Conservation (phyloP, 1,140 invertebrate species). For the Thrips palmi region DNA sequence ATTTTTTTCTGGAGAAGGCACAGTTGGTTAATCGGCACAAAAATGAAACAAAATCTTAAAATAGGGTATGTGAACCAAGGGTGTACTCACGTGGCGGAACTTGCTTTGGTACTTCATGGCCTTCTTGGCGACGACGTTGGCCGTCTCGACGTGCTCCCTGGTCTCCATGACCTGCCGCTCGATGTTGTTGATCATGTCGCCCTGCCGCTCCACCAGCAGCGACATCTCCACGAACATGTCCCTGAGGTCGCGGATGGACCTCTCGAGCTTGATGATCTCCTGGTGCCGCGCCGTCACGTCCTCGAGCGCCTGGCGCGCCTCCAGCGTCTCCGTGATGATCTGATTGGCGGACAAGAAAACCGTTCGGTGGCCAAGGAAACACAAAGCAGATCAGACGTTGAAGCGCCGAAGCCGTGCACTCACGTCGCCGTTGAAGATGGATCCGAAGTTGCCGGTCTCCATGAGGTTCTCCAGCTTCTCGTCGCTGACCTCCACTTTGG, state of each 20-base stretch:
- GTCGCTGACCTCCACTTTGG: constrained; percentile 18
- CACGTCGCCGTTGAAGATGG: constrained; percentile 20
- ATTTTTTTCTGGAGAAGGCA: constrained; percentile 7
- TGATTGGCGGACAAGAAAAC: constrained; percentile 8
- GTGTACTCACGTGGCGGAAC: constrained; percentile 15
- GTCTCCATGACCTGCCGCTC: constrained; percentile 17
- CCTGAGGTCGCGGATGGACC: constrained; percentile 63
- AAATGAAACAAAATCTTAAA: neutral
- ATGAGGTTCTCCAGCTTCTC: constrained; percentile 18
- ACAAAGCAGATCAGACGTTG: neutral
- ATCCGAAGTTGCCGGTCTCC: constrained; percentile 18
- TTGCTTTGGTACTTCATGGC: constrained; percentile 17
- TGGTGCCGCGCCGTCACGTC: constrained; percentile 17
- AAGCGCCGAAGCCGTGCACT: constrained; percentile 9
- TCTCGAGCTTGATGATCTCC: constrained; percentile 18
- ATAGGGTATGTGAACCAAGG: neutral
- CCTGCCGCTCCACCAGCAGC: constrained; percentile 19
- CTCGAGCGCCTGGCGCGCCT: constrained; percentile 16
- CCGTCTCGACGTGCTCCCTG: constrained; percentile 16
- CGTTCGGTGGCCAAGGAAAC: neutral
- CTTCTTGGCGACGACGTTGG: constrained; percentile 16
- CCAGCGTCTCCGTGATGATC: constrained; percentile 19
- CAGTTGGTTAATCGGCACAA: neutral
- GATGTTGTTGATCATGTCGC: constrained; percentile 18
- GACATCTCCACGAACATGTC: constrained; percentile 99